These are phyloP conservation scores for Chaetodon trifasciatus DNA, from an alignment of 2,797 vertebrate genomes.

Conservation along the genomic window DNA sequence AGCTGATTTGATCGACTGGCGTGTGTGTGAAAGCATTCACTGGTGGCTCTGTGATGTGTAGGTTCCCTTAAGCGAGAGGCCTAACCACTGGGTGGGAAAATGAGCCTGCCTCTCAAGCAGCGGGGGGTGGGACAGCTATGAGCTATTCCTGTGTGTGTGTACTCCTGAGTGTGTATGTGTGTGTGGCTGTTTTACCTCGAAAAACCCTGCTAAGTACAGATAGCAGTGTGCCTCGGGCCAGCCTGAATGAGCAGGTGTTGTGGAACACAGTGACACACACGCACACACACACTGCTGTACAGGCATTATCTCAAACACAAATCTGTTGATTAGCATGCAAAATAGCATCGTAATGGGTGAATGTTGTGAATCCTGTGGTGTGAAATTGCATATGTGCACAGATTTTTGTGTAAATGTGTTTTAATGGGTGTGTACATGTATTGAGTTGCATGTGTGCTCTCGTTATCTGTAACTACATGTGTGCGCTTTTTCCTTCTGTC, in stretches of 20 bases:
- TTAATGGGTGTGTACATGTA: not conserved
- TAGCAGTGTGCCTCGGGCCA: slow-evolving; percentile 49
- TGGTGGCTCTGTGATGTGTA: slow-evolving; percentile 28
- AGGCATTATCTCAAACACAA: not conserved
- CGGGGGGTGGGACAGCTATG: slow-evolving; percentile 14
- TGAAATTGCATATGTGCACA: not conserved
- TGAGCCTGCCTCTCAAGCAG: slow-evolving; percentile 51
- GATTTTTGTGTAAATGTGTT: not conserved
- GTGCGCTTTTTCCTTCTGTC: not conserved
- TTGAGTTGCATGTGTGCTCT: not conserved
- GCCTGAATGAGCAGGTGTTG: slow-evolving; percentile 54
- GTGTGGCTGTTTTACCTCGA: slow-evolving; percentile 36
- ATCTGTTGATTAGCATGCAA: slow-evolving; percentile 13
- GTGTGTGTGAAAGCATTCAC: not conserved
- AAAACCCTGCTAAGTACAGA: slow-evolving; percentile 40
- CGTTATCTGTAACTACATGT: not conserved
- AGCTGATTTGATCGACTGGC: slow-evolving; percentile 34
- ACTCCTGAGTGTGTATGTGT: slow-evolving; percentile 30
- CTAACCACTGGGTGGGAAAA: slow-evolving; percentile 61
- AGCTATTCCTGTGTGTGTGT: slow-evolving; percentile 33
- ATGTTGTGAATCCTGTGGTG: not conserved
- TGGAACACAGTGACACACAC: slow-evolving; percentile 20
- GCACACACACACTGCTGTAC: slow-evolving; percentile 10
- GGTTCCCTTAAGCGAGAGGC: slow-evolving; percentile 26
- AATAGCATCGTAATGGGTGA: not conserved